phyloP scores from a whole-genome alignment of 2,113 vertebrate species.

The Condylura cristata region DNA sequence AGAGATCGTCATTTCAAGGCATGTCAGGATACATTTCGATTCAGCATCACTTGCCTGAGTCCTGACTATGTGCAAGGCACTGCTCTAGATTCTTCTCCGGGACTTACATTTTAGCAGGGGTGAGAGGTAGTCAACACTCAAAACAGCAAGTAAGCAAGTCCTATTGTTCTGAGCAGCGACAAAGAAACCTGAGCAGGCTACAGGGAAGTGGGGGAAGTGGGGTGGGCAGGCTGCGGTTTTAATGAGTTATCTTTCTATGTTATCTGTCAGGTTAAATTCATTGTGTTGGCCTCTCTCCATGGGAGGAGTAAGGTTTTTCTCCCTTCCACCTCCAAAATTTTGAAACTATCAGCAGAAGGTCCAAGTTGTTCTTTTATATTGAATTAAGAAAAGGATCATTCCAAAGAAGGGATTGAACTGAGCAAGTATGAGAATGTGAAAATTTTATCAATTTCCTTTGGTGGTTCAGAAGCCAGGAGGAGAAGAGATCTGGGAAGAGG shows the following conservation, averaged over 20 bases:
- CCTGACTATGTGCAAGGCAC: background rate
- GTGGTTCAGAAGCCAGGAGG: background rate
- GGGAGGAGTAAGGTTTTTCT: background rate
- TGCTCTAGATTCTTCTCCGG: background rate
- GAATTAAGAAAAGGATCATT: background rate
- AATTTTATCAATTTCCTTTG: background rate
- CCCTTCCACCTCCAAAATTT: background rate
- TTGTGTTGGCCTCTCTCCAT: background rate
- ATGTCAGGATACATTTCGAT: background rate
- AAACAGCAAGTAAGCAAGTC: background rate
- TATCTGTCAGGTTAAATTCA: background rate
- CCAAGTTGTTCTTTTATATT: background rate
- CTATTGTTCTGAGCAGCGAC: fast-evolving
- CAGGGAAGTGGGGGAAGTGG: fast-evolving
- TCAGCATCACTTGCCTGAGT: background rate
- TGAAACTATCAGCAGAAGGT: background rate
- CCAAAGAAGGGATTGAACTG: background rate
- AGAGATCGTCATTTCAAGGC: background rate
- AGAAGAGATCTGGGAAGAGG: background rate
- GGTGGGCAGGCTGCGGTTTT: background rate
- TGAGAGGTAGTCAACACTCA: background rate
- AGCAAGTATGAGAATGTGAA: background rate
- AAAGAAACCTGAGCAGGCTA: background rate
- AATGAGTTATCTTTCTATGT: background rate
- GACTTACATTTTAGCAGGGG: background rate